Percentiles rank a stretch among this genome's conserved stretches.
Conservation (phyloP, 2,888 invertebrate species). For the Protonemura montana region DNA sequence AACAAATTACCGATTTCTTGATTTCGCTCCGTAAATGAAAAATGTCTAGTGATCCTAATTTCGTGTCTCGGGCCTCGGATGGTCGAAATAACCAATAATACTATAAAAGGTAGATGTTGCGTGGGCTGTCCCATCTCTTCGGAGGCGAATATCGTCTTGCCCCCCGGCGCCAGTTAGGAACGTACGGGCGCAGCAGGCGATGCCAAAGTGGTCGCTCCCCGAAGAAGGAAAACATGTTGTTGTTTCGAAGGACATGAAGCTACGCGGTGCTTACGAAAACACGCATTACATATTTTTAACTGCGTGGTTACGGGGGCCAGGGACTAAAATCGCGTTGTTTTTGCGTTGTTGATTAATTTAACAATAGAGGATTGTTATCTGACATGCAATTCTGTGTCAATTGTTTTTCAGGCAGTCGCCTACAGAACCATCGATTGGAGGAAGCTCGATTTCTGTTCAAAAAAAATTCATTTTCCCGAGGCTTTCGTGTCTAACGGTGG, state of each 20-base stretch:
- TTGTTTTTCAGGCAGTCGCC: background rate
- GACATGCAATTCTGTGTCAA: background rate
- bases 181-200: too few species aligned
- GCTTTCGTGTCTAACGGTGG: constrained; percentile 5
- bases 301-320: background rate
- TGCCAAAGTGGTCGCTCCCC: too few species aligned
- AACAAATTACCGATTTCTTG: too few species aligned
- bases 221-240: background rate
- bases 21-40: too few species aligned
- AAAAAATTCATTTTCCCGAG: background rate
- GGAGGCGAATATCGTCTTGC: too few species aligned
- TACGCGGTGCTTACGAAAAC: background rate
- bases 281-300: background rate
- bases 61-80: too few species aligned
- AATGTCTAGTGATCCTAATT: too few species aligned
- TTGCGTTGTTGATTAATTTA: background rate
- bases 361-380: background rate
- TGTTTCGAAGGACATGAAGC: background rate
- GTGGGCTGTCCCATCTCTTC: too few species aligned
- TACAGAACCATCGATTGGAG: background rate
- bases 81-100: too few species aligned
- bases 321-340: background rate
- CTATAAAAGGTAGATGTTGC: too few species aligned
- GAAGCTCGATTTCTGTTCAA: too few species aligned
- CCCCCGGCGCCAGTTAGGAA: too few species aligned